A percentile compares a stretch with the other conserved stretches of the same genome.
Conservation (phyloP, 2,888 invertebrate genomes). For the Pantelozetes paolii region DNA sequence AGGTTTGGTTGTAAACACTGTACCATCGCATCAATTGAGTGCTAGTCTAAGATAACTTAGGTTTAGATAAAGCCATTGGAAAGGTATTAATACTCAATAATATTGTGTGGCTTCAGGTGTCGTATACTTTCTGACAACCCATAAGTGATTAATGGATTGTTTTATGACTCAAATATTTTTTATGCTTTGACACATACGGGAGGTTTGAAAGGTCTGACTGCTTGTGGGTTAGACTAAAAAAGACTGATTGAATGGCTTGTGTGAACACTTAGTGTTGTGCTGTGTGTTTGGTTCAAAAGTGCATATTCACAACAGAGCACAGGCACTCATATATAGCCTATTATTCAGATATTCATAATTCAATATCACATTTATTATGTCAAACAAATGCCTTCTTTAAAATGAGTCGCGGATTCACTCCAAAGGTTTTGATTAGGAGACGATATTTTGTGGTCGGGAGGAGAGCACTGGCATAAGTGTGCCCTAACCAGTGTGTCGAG, state of each 20-base stretch:
- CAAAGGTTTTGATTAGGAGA: slow-evolving; percentile 34
- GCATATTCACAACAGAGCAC: slow-evolving; percentile 9
- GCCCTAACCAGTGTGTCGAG: slow-evolving; percentile 35
- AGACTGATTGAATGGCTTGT: neutral
- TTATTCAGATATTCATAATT: slow-evolving; percentile 28
- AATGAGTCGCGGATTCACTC: slow-evolving; percentile 33
- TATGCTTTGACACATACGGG: slow-evolving; percentile 30
- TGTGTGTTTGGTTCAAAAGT: slow-evolving; percentile 7
- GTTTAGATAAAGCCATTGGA: slow-evolving; percentile 19
- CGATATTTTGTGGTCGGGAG: slow-evolving; percentile 31
- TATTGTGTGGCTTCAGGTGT: neutral
- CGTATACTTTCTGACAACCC: neutral
- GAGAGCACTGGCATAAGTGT: neutral
- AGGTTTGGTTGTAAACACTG: slow-evolving; percentile 5
- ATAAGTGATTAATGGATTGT: slow-evolving; percentile 38
- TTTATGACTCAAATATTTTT: slow-evolving; percentile 34
- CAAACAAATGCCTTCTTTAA: slow-evolving; percentile 28
- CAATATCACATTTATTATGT: slow-evolving; percentile 36
- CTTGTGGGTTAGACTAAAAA: slow-evolving; percentile 30
- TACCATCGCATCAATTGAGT: slow-evolving; percentile 11
- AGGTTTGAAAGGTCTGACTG: slow-evolving; percentile 25
- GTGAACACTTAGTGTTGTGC: neutral
- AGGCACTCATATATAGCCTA: neutral
- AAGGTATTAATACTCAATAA: neutral
- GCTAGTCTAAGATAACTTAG: neutral